phyloP scores from a whole-genome alignment of 2,888 invertebrate genomes.

The Timandra comae region DNA sequence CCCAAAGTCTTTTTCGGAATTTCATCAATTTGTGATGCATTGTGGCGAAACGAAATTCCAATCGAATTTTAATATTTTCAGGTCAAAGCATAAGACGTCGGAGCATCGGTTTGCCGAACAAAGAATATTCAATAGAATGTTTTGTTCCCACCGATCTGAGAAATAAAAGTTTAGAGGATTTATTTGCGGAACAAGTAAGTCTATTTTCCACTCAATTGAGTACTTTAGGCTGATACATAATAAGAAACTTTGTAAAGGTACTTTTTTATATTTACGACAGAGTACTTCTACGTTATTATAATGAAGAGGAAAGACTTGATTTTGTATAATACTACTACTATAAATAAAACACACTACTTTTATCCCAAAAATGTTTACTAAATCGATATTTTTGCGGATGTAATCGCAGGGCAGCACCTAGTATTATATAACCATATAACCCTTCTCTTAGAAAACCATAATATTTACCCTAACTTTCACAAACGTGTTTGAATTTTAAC shows the following conservation, averaged over 20 bases:
- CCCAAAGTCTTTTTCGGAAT: constrained; percentile 1
- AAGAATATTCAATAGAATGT: constrained; percentile 26
- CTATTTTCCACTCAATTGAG: constrained; percentile 9
- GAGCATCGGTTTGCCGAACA: constrained; percentile 27
- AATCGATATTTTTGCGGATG: too few species aligned
- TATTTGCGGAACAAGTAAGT: constrained; percentile 34
- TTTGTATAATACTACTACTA: background rate
- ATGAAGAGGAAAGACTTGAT: background rate
- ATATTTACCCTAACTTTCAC: too few species aligned
- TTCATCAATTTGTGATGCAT: constrained; percentile 4
- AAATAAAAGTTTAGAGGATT: constrained; percentile 28
- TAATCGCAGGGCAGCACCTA: too few species aligned
- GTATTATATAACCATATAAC: too few species aligned
- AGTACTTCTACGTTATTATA: constrained; percentile 1
- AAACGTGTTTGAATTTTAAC: too few species aligned
- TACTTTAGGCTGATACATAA: background rate
- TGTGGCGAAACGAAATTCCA: constrained; percentile 7
- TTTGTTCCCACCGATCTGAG: constrained; percentile 23
- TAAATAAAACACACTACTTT: too few species aligned
- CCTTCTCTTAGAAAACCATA: too few species aligned
- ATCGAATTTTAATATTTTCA: constrained; percentile 21
- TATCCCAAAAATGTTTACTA: too few species aligned
- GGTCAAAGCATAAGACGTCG: constrained; percentile 27
- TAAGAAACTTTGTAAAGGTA: background rate
- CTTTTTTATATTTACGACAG: constrained; percentile 17